Conservation (phyloP, 1,140 invertebrate species). For the Myzus persicae region DNA sequence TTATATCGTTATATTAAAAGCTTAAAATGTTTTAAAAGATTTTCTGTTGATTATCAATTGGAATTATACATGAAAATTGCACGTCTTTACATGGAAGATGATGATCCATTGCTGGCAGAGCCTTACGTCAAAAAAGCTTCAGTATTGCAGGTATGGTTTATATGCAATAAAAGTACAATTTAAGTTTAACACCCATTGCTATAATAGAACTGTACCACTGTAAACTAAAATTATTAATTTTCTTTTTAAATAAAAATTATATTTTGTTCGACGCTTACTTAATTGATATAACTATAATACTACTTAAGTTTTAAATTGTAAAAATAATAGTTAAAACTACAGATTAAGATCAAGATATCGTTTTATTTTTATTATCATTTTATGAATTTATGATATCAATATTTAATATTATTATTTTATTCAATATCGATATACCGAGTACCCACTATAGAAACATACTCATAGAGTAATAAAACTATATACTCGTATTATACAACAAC, state of each 20-base stretch:
- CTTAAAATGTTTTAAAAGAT: constrained; percentile 77
- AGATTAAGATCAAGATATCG: background rate
- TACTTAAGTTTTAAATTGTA: too few relatives aligned
- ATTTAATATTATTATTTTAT: too few relatives aligned
- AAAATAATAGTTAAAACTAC: background rate
- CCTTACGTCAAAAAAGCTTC: constrained; percentile 96
- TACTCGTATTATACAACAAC: too few relatives aligned
- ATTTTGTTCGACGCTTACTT: background rate
- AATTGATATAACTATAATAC: background rate
- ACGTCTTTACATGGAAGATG: constrained; percentile 92
- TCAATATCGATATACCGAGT: background rate
- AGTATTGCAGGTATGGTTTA: constrained; percentile 72
- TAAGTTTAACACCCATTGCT: background rate
- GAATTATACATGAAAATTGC: constrained; percentile 98
- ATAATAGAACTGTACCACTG: background rate
- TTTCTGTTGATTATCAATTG: constrained; percentile 94
- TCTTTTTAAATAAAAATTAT: too few relatives aligned
- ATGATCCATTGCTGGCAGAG: constrained; percentile 96
- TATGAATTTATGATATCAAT: too few relatives aligned
- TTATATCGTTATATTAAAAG: background rate
- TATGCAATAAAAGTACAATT: background rate
- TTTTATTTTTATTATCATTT: too few relatives aligned
- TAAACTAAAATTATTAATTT: background rate
- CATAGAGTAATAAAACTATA: too few relatives aligned
- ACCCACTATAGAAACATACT: too few relatives aligned